Conservation (phyloP, 1,140 invertebrate genomes). For the Conus betulinus region DNA sequence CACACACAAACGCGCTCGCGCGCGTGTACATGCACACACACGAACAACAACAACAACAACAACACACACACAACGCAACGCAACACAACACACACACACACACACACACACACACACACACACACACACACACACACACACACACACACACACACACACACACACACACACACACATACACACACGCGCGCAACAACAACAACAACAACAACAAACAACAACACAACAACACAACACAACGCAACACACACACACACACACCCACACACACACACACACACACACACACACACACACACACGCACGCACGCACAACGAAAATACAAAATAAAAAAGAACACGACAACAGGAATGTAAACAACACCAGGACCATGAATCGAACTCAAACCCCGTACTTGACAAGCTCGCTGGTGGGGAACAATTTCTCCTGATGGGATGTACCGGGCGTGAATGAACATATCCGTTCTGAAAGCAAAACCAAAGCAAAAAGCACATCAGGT, state of each 20-base stretch:
- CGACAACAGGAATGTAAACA: too few relatives aligned
- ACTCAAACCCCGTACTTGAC: conserved; percentile 12
- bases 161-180: neutral
- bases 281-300: conserved; percentile 12
- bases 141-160: neutral
- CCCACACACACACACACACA: conserved; percentile 2
- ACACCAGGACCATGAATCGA: too few relatives aligned
- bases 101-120: neutral
- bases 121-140: too few relatives aligned
- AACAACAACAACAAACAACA: neutral
- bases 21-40: too few relatives aligned
- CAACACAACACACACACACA: neutral
- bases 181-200: neutral
- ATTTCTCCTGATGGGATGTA: conserved; percentile 20
- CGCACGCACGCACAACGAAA: neutral
- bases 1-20: too few relatives aligned
- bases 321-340: too few relatives aligned
- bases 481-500: neutral
- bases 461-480: conserved; percentile 28
- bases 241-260: conserved; percentile 17
- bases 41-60: too few relatives aligned
- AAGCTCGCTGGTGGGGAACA: conserved; percentile 42
- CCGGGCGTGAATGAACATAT: conserved; percentile 42
- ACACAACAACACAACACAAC: neutral
- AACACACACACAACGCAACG: neutral